Percentiles rank a stretch among this genome's conserved stretches.
These are phyloP conservation scores for Caenorhabditis latens DNA, from an alignment of 1,140 invertebrate species.

Conservation along the genomic window DNA sequence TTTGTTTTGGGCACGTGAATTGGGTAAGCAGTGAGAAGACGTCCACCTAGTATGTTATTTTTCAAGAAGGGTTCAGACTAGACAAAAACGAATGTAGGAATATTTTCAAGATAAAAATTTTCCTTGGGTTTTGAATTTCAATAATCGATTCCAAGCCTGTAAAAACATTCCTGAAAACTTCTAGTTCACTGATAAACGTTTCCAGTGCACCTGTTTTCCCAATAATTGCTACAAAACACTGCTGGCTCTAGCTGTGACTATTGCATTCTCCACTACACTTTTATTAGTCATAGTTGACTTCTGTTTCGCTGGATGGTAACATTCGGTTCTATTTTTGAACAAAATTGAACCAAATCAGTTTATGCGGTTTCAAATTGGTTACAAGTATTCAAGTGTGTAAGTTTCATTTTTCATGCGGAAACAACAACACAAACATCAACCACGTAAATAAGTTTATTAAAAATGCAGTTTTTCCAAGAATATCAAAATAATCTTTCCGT, in stretches of 20 bases:
- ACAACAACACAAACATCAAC: too few species aligned
- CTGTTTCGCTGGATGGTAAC: not conserved
- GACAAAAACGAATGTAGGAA: too few species aligned
- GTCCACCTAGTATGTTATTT: too few species aligned
- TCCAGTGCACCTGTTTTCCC: too few species aligned
- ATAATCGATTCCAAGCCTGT: too few species aligned
- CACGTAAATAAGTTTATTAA: not conserved
- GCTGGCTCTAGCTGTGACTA: not conserved
- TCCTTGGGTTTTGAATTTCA: too few species aligned
- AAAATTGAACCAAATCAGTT: not conserved
- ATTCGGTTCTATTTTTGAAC: not conserved
- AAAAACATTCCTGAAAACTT: too few species aligned
- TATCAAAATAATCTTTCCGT: slow-evolving; percentile 43
- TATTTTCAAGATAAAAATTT: too few species aligned
- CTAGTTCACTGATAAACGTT: too few species aligned
- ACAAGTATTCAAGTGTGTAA: not conserved
- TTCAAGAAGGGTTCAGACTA: too few species aligned
- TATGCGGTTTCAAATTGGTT: slow-evolving; percentile 1
- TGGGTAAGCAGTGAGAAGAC: not conserved
- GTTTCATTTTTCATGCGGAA: too few species aligned
- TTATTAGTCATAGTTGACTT: not conserved
- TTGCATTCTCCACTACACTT: not conserved
- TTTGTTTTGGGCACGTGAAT: slow-evolving; percentile 13
- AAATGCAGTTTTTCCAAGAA: slow-evolving; percentile 38
- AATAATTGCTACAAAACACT: not conserved